Conservation (phyloP, 2,888 invertebrate genomes). For the Erynnis tages region DNA sequence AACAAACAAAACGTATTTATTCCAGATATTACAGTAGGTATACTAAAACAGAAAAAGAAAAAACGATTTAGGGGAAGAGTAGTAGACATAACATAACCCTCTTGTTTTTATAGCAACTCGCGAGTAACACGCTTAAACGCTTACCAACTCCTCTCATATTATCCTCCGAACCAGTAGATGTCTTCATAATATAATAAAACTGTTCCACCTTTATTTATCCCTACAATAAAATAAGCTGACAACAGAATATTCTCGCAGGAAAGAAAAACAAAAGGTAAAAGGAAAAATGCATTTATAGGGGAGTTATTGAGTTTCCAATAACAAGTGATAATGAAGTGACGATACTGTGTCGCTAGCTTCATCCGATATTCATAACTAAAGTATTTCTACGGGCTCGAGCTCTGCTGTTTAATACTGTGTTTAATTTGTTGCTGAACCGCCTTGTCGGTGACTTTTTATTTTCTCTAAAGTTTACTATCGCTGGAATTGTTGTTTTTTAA, state of each 20-base stretch:
- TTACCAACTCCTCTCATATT: conserved; percentile 27
- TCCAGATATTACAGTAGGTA: too few species aligned
- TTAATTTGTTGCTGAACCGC: too few species aligned
- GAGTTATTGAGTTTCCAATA: conserved; percentile 63
- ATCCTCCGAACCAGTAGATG: conserved; percentile 35
- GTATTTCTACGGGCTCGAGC: not conserved
- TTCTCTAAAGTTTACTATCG: too few species aligned
- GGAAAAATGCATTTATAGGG: conserved; percentile 48
- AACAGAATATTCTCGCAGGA: conserved; percentile 37
- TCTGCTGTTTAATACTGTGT: too few species aligned
- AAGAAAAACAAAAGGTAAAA: conserved; percentile 44
- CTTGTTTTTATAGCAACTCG: conserved; percentile 23
- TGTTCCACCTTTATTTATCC: conserved; percentile 46
- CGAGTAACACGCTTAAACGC: conserved; percentile 23
- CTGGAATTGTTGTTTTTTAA: too few species aligned
- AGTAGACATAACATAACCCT: conserved; percentile 19
- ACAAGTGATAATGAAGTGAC: conserved; percentile 61
- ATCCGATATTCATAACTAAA: conserved; percentile 65
- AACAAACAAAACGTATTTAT: too few species aligned
- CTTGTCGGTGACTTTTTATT: too few species aligned
- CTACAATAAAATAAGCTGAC: conserved; percentile 47
- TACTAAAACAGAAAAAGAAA: too few species aligned
- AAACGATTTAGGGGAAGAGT: too few species aligned
- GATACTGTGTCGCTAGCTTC: conserved; percentile 47
- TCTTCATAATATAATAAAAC: conserved; percentile 46